phyloP scores from a whole-genome alignment of 1,140 invertebrate genomes.

The Marisa cornuarietis region DNA sequence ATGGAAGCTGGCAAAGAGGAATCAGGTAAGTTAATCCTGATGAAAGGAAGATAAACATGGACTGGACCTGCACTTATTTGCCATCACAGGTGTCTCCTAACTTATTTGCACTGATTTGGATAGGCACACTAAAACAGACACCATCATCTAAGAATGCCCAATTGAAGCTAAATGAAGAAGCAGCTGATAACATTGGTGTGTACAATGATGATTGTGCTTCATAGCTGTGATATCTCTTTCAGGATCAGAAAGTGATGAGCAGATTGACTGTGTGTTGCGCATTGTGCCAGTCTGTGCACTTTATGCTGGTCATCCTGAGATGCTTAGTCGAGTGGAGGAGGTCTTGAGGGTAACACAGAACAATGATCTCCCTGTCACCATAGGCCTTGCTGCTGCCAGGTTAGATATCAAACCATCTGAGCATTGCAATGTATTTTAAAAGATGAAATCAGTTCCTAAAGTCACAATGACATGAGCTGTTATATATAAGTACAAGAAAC shows the following conservation, averaged over 20 bases:
- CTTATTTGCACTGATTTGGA: not conserved
- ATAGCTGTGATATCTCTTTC: constrained; percentile 7
- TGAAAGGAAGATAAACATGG: too few relatives aligned
- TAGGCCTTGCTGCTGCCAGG: constrained; percentile 54
- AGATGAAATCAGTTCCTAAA: too few relatives aligned
- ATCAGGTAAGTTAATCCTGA: constrained; percentile 38
- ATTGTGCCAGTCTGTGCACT: constrained; percentile 53
- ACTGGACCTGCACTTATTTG: too few relatives aligned
- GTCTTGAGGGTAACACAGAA: constrained; percentile 51
- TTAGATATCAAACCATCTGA: constrained; percentile 11
- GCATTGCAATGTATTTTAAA: too few relatives aligned
- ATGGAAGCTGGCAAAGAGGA: constrained; percentile 35
- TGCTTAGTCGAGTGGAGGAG: constrained; percentile 49
- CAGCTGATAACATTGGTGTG: not conserved
- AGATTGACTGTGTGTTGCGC: constrained; percentile 50
- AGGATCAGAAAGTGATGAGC: constrained; percentile 51
- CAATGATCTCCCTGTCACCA: constrained; percentile 40
- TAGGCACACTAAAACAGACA: not conserved
- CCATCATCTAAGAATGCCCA: not conserved
- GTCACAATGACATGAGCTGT: too few relatives aligned
- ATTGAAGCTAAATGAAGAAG: not conserved
- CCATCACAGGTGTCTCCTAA: not conserved
- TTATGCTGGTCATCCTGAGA: constrained; percentile 55
- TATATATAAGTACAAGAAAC: too few relatives aligned
- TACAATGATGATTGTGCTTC: not conserved